phyloP scores from a whole-genome alignment of 2,113 vertebrate species.

The Sardina pilchardus region DNA sequence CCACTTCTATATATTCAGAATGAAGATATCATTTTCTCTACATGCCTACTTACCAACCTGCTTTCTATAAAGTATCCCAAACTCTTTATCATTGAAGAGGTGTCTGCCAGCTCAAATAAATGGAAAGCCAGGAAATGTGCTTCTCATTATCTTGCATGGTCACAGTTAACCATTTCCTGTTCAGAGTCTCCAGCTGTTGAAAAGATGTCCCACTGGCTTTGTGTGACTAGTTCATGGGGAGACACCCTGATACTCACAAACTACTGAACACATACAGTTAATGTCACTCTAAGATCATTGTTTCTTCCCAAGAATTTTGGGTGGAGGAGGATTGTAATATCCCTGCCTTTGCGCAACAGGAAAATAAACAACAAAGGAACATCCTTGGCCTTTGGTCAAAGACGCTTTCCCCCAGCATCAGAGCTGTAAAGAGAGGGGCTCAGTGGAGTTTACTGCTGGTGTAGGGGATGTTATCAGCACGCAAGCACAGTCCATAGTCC shows the following conservation, averaged over 20 bases:
- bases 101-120: not conserved
- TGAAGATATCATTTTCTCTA: not conserved
- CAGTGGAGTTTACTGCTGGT: too few species aligned
- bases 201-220: not conserved
- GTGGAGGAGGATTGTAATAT: not conserved
- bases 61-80: not conserved
- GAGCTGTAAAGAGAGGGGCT: not conserved
- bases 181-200: not conserved
- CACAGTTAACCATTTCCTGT: slow-evolving; percentile 13
- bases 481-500: not conserved
- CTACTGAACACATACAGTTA: not conserved
- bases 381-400: not conserved
- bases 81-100: not conserved
- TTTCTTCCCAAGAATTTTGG: not conserved
- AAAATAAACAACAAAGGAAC: not conserved
- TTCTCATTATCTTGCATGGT: not conserved
- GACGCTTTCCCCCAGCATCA: not conserved
- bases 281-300: not conserved
- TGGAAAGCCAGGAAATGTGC: slow-evolving; percentile 14
- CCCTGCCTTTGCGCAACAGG: not conserved
- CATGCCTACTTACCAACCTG: not conserved
- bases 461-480: not conserved
- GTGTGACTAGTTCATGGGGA: not conserved
- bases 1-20: not conserved
- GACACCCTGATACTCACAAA: not conserved